Percentiles rank a stretch among this genome's conserved stretches.
These are phyloP conservation scores for Oreochromis tanganicae DNA, from an alignment of 2,113 vertebrate genomes.

Conservation along the genomic window DNA sequence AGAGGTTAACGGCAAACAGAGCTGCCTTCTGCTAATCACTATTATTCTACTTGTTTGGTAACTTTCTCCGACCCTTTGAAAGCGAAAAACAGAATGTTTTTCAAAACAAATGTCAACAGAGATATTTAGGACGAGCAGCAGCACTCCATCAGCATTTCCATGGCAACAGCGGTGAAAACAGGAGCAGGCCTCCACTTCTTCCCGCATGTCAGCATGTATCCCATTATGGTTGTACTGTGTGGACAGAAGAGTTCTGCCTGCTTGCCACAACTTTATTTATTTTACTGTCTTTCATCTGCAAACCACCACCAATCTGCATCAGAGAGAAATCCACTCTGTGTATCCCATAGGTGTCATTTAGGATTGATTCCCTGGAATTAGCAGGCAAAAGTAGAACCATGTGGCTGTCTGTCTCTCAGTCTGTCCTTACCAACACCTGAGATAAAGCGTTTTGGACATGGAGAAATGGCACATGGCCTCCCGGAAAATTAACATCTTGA, in stretches of 20 bases:
- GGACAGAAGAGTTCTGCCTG: conserved; percentile 60
- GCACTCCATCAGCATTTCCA: conserved; percentile 35
- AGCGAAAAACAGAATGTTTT: background rate
- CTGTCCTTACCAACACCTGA: conserved; percentile 50
- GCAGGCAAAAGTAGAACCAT: conserved; percentile 65
- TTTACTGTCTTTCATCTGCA: conserved; percentile 73
- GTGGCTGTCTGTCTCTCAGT: conserved; percentile 53
- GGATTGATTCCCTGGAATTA: conserved; percentile 71
- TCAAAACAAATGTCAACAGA: background rate
- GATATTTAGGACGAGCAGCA: background rate
- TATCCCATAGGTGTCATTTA: conserved; percentile 72
- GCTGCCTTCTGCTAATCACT: conserved; percentile 9
- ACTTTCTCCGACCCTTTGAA: background rate
- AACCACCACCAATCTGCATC: conserved; percentile 70
- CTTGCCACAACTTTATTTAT: conserved; percentile 69
- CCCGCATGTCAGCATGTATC: conserved; percentile 57
- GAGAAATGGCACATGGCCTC: background rate
- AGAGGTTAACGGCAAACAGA: conserved; percentile 42
- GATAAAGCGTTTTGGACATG: conserved; percentile 28
- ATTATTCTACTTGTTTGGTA: conserved; percentile 9
- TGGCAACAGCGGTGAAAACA: conserved; percentile 39
- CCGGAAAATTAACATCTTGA: background rate
- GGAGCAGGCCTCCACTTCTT: conserved; percentile 38
- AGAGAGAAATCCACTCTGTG: conserved; percentile 61
- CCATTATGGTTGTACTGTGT: conserved; percentile 62